Evolutionary conservation across 2,113 vertebrate genomes (phyloP).

Genomic region (Sminthopsis crassicaudata): DNA sequence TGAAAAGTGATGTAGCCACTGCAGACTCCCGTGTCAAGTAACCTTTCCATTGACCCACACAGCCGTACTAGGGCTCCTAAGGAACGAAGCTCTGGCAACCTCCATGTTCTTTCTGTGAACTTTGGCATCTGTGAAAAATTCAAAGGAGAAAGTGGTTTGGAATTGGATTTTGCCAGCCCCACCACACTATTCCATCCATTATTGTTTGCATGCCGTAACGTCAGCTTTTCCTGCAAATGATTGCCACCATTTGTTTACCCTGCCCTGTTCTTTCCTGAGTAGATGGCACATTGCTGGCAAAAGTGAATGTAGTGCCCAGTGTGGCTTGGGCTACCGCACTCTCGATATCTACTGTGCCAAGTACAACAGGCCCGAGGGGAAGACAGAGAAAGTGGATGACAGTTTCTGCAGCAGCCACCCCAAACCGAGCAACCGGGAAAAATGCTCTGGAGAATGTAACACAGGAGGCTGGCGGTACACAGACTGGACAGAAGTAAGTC

Average conservation of each 20-base stretch:
- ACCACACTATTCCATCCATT: neutral
- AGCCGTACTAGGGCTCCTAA: neutral
- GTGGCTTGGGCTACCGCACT: slow-evolving; percentile 92
- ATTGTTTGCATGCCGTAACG: neutral
- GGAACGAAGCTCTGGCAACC: neutral
- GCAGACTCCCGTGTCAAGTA: neutral
- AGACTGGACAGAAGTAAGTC: slow-evolving; percentile 93
- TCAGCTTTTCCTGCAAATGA: neutral
- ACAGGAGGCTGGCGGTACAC: slow-evolving; percentile 96
- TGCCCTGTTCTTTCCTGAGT: neutral
- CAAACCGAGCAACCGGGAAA: slow-evolving; percentile 93
- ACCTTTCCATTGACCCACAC: neutral
- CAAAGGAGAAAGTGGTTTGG: neutral
- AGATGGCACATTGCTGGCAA: slow-evolving; percentile 95
- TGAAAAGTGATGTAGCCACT: neutral
- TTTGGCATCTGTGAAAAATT: slow-evolving; percentile 20
- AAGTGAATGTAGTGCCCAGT: slow-evolving; percentile 95
- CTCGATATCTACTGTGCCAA: slow-evolving; percentile 94
- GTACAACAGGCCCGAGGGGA: slow-evolving; percentile 89
- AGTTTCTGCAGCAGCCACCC: slow-evolving; percentile 89
- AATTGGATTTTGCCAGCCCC: slow-evolving; percentile 26
- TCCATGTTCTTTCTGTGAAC: neutral
- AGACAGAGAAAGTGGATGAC: slow-evolving; percentile 93
- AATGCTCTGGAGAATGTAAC: slow-evolving; percentile 94
- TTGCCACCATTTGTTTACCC: neutral